Conservation (phyloP, 1,140 invertebrate species). For the Gerris buenoi region DNA sequence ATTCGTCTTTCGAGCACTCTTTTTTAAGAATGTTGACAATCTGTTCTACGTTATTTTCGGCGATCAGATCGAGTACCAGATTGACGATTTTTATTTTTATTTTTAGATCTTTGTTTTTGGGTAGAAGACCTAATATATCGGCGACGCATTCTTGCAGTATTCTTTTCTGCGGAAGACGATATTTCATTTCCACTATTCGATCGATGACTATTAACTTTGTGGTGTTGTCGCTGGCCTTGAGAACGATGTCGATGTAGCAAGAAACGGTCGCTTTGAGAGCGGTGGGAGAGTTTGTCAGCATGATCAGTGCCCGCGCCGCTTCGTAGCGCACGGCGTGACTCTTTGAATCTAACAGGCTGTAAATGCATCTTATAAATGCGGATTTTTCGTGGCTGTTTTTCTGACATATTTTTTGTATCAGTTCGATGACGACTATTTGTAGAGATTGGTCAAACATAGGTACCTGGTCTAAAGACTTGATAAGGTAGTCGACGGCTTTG, state of each 20-base stretch:
- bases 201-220: conserved; percentile 97
- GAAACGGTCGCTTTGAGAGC: conserved; percentile 93
- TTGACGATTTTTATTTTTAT: conserved; percentile 75
- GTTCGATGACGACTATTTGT: conserved; percentile 94
- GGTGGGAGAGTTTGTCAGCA: conserved; percentile 85
- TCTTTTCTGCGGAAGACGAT: conserved; percentile 70
- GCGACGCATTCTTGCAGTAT: conserved; percentile 93
- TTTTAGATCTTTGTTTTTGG: conserved; percentile 78
- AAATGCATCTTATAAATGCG: conserved; percentile 94
- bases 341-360: conserved; percentile 88
- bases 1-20: conserved; percentile 77
- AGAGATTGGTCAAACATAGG: conserved; percentile 92
- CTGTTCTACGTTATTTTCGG: conserved; percentile 85
- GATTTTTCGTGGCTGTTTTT: conserved; percentile 90
- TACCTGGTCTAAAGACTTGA: conserved; percentile 84
- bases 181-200: conserved; percentile 74
- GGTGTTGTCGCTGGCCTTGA: conserved; percentile 99
- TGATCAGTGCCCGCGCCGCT: conserved; percentile 97
- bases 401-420: conserved; percentile 98
- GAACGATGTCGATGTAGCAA: conserved; percentile 94
- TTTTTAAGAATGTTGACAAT: conserved; percentile 88
- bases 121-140: conserved; percentile 89
- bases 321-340: conserved; percentile 95
- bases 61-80: conserved; percentile 78
- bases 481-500: conserved; percentile 77